These are phyloP conservation scores for Mystacornis crossleyi DNA, from an alignment of 2,113 vertebrate species.

Conservation along the genomic window DNA sequence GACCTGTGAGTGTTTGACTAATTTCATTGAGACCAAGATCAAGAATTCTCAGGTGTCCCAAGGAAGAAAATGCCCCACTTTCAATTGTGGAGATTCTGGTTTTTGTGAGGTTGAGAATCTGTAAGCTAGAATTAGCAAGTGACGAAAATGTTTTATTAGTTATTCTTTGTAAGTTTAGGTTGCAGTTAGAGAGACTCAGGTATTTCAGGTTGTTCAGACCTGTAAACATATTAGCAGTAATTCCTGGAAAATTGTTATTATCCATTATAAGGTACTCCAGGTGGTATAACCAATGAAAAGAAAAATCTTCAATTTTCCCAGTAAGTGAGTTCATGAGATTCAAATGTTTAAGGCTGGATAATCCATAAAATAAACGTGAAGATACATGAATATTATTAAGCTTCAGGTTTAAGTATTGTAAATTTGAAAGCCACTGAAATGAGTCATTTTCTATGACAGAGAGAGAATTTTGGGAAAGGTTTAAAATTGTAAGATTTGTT, in stretches of 20 bases:
- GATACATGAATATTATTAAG: conserved; percentile 80
- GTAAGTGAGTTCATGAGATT: conserved; percentile 77
- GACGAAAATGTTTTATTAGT: conserved; percentile 84
- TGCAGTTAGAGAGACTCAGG: conserved; percentile 82
- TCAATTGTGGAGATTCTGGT: conserved; percentile 76
- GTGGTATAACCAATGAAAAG: conserved; percentile 80
- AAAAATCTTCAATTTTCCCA: conserved; percentile 81
- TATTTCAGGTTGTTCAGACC: conserved; percentile 82
- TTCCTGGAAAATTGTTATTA: conserved; percentile 68
- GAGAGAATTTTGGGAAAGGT: conserved; percentile 84
- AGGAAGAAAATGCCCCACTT: conserved; percentile 76
- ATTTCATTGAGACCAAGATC: conserved; percentile 89
- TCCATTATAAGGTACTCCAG: conserved; percentile 85
- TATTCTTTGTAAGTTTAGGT: conserved; percentile 72
- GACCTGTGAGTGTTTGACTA: conserved; percentile 81
- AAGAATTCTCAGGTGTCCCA: conserved; percentile 80
- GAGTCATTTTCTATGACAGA: conserved; percentile 73
- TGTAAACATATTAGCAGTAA: conserved; percentile 80
- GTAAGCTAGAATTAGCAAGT: conserved; percentile 82
- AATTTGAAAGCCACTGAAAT: conserved; percentile 81
- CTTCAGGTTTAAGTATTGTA: conserved; percentile 79
- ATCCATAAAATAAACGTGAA: conserved; percentile 80
- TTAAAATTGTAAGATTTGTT: conserved; percentile 82
- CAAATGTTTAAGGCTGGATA: conserved; percentile 79
- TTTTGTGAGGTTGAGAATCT: conserved; percentile 84